phyloP scores from a whole-genome alignment of 2,113 vertebrate genomes.

The Rhea pennata region DNA sequence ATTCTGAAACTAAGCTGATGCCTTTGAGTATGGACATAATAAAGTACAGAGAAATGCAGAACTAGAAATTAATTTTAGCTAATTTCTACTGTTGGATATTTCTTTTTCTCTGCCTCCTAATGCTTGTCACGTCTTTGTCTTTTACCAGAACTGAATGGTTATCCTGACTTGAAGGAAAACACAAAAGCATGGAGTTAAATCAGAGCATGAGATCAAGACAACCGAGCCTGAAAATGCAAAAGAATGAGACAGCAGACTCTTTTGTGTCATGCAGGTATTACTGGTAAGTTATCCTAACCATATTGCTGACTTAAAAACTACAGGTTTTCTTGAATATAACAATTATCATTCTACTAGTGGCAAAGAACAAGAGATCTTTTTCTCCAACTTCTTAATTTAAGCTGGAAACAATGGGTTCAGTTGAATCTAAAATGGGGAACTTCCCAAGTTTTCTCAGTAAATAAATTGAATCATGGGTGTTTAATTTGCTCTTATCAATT shows the following conservation, averaged over 20 bases:
- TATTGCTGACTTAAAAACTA: background rate
- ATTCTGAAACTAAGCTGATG: background rate
- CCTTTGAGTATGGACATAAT: background rate
- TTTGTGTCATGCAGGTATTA: background rate
- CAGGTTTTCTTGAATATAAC: background rate
- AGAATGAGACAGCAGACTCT: background rate
- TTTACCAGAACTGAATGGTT: background rate
- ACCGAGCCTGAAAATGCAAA: background rate
- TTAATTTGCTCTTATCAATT: background rate
- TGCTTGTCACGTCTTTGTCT: background rate
- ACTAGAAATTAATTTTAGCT: background rate
- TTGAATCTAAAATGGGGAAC: background rate
- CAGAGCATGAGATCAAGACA: background rate
- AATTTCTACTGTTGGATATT: background rate
- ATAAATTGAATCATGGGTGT: background rate
- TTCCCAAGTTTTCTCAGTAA: background rate
- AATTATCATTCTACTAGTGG: background rate
- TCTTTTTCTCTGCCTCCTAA: background rate
- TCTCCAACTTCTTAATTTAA: background rate
- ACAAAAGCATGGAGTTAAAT: background rate
- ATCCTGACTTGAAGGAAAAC: background rate
- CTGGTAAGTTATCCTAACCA: background rate
- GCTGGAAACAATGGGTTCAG: background rate
- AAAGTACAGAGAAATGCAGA: background rate
- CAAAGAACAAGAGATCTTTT: background rate